phyloP scores from a whole-genome alignment of 2,888 invertebrate species.

The Trypoxylon attenuatum region DNA sequence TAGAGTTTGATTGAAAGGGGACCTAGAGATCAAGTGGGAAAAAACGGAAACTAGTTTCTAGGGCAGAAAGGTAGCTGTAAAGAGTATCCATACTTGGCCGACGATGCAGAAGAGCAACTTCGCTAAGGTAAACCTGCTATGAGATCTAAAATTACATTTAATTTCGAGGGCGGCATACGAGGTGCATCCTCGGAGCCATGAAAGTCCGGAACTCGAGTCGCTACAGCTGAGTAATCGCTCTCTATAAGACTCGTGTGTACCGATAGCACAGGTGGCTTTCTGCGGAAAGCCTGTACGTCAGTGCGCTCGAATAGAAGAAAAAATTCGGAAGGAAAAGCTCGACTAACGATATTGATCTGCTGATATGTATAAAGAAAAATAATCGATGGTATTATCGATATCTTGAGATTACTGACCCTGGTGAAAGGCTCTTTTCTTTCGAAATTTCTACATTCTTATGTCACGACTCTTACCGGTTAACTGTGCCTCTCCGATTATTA shows the following conservation, averaged over 20 bases:
- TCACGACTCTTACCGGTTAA: no score
- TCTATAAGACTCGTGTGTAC: conserved; percentile 32
- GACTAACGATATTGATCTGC: no score
- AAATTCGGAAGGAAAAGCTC: neutral
- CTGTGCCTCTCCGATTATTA: no score
- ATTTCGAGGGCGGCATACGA: conserved; percentile 45
- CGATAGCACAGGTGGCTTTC: neutral
- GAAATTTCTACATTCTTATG: no score
- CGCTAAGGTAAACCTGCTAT: conserved; percentile 5
- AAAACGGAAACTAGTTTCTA: conserved; percentile 26
- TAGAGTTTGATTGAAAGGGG: neutral
- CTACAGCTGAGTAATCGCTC: conserved; percentile 49
- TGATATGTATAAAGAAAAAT: no score
- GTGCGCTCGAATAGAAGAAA: neutral
- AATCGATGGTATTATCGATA: no score
- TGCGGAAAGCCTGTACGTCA: neutral
- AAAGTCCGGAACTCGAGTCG: conserved; percentile 47
- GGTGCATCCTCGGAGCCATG: conserved; percentile 39
- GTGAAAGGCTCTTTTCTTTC: no score
- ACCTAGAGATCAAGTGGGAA: conserved; percentile 2
- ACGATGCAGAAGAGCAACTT: conserved; percentile 36
- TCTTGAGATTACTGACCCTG: no score
- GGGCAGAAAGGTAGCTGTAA: conserved; percentile 6
- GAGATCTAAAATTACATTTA: conserved; percentile 45
- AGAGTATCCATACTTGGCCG: conserved; percentile 13